These are phyloP conservation scores for Ips nitidus DNA, from an alignment of 1,140 invertebrate species.

Conservation along the genomic window DNA sequence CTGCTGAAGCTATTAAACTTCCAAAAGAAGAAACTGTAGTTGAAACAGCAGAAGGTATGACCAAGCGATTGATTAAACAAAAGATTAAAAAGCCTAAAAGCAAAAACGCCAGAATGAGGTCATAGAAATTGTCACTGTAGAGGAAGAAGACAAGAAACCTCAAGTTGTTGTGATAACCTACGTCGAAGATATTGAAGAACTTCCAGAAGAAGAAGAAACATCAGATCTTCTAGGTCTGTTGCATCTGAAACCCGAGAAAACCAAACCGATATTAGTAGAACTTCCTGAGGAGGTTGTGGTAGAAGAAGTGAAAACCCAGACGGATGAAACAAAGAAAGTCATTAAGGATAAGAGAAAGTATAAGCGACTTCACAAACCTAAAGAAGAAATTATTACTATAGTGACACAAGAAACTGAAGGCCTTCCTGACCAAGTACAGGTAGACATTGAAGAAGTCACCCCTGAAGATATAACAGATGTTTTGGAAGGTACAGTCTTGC, in stretches of 20 bases:
- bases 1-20: constrained; percentile 39
- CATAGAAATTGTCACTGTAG: constrained; percentile 46
- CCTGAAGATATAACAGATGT: constrained; percentile 34
- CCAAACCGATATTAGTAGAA: constrained; percentile 36
- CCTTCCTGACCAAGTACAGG: constrained; percentile 34
- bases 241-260: constrained; percentile 29
- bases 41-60: constrained; percentile 36
- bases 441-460: constrained; percentile 40
- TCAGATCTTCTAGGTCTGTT: constrained; percentile 10
- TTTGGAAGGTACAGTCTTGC: constrained; percentile 35
- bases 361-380: constrained; percentile 30
- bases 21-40: constrained; percentile 42
- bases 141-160: constrained; percentile 48
- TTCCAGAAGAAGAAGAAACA: constrained; percentile 30
- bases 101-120: constrained; percentile 45
- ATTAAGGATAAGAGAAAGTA: constrained; percentile 38
- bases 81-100: constrained; percentile 53
- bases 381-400: constrained; percentile 38
- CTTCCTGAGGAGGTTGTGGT: constrained; percentile 38
- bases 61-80: constrained; percentile 46
- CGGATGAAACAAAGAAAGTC: too few relatives aligned
- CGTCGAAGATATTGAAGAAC: constrained; percentile 46
- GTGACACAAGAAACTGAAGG: constrained; percentile 41
- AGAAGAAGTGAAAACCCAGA: too few relatives aligned
- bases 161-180: constrained; percentile 46